phyloP scores from a whole-genome alignment of 2,888 invertebrate species.

The Taenaris catops region DNA sequence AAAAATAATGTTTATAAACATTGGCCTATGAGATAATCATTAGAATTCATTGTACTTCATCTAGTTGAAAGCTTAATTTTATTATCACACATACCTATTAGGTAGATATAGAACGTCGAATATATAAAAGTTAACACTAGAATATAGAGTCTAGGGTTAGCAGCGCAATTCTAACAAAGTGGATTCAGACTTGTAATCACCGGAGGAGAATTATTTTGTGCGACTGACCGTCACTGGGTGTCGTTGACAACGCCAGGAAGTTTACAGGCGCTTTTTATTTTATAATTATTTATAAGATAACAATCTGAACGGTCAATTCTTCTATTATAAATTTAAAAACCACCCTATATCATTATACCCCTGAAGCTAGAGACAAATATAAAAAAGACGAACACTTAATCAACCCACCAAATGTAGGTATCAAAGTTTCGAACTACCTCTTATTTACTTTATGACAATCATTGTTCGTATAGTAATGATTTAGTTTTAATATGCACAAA shows the following conservation, averaged over 20 bases:
- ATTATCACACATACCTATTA: constrained; percentile 76
- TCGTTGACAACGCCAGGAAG: neutral
- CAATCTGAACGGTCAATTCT: neutral
- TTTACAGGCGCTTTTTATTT: neutral
- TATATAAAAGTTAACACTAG: constrained; percentile 64
- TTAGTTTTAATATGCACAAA: too few relatives aligned
- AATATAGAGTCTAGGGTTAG: constrained; percentile 43
- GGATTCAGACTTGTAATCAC: constrained; percentile 25
- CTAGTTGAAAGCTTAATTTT: constrained; percentile 75
- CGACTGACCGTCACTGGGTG: constrained; percentile 23
- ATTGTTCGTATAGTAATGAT: too few relatives aligned
- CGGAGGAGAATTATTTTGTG: constrained; percentile 17
- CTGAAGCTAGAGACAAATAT: too few relatives aligned
- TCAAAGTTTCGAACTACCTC: too few relatives aligned
- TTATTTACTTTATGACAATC: too few relatives aligned
- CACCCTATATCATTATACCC: too few relatives aligned
- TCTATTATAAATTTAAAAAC: too few relatives aligned
- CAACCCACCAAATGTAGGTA: too few relatives aligned
- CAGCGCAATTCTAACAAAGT: constrained; percentile 25
- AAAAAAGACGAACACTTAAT: too few relatives aligned
- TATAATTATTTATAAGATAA: neutral
- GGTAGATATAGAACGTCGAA: constrained; percentile 62
- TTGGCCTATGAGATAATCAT: constrained; percentile 68
- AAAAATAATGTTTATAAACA: constrained; percentile 77
- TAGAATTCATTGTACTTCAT: constrained; percentile 71